Conservation (phyloP, 2,888 invertebrate genomes). For the Trissoscelio sp. region DNA sequence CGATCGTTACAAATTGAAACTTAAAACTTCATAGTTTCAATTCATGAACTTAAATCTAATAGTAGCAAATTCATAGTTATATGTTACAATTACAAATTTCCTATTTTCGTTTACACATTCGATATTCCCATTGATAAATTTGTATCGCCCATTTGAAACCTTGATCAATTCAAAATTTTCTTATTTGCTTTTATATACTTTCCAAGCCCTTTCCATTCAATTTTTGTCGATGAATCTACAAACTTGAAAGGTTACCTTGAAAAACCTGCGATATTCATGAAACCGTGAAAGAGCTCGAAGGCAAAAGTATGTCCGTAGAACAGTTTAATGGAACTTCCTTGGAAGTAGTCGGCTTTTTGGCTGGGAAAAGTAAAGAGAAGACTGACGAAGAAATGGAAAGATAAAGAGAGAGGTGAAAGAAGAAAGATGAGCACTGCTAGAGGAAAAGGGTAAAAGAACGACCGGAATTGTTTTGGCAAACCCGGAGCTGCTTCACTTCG, state of each 20-base stretch:
- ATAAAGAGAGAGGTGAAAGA: neutral
- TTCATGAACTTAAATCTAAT: too few relatives aligned
- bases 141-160: too few relatives aligned
- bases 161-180: too few relatives aligned
- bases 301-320: conserved; percentile 14
- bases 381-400: neutral
- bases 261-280: conserved; percentile 22
- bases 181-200: too few relatives aligned
- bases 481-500: conserved; percentile 11
- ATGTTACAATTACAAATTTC: too few relatives aligned
- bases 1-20: too few relatives aligned
- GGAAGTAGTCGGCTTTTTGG: conserved; percentile 28
- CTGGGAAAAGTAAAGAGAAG: neutral
- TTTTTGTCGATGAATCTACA: neutral
- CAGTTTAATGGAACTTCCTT: conserved; percentile 30
- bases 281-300: conserved; percentile 15
- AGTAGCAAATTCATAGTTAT: too few relatives aligned
- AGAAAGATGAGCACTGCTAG: neutral
- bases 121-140: too few relatives aligned
- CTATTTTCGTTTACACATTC: too few relatives aligned
- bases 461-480: conserved; percentile 44
- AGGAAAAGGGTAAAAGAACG: conserved; percentile 21
- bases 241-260: neutral
- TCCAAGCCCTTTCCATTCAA: neutral
- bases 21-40: too few relatives aligned